These are phyloP conservation scores for Micromussa lordhowensis DNA, from an alignment of 92 coral and sea anemone genomes.

Conservation along the genomic window DNA sequence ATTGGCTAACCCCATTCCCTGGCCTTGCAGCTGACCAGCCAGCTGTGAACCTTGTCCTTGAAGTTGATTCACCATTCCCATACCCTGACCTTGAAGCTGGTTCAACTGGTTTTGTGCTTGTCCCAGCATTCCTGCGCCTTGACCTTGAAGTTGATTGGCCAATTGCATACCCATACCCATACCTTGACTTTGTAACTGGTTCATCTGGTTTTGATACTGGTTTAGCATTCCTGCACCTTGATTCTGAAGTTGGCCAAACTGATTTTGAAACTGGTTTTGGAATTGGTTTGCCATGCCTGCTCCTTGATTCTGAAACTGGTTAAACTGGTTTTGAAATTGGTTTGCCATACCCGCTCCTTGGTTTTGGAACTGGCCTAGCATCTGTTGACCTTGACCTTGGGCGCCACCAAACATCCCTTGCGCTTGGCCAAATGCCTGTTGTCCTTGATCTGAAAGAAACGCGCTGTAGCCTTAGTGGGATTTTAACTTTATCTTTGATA, in stretches of 20 bases:
- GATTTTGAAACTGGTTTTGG: slow-evolving; percentile 71
- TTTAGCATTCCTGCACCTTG: slow-evolving; percentile 75
- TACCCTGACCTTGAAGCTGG: slow-evolving; percentile 73
- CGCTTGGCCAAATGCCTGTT: slow-evolving; percentile 49
- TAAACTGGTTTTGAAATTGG: slow-evolving; percentile 2
- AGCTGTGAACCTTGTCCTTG: slow-evolving; percentile 77
- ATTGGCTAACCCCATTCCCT: slow-evolving; percentile 74
- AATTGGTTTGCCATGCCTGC: slow-evolving; percentile 61
- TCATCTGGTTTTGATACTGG: slow-evolving; percentile 49
- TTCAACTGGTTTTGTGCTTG: slow-evolving; percentile 67
- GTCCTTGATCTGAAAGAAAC: slow-evolving; percentile 41
- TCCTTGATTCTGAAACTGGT: slow-evolving; percentile 72
- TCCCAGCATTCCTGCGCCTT: slow-evolving; percentile 76
- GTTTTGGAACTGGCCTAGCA: slow-evolving; percentile 66
- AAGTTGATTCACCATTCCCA: slow-evolving; percentile 69
- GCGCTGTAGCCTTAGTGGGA: background rate
- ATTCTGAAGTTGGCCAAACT: slow-evolving; percentile 71
- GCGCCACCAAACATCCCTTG: slow-evolving; percentile 51
- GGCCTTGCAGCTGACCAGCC: slow-evolving; percentile 62
- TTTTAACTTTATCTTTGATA: background rate
- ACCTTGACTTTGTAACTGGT: slow-evolving; percentile 54
- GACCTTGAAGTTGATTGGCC: slow-evolving; percentile 68
- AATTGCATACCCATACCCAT: slow-evolving; percentile 62
- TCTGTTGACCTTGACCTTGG: slow-evolving; percentile 64
- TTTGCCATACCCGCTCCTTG: slow-evolving; percentile 59